Base-by-base conservation (phyloP, 1,140 invertebrate genomes). In the Idris sp. region DNA sequence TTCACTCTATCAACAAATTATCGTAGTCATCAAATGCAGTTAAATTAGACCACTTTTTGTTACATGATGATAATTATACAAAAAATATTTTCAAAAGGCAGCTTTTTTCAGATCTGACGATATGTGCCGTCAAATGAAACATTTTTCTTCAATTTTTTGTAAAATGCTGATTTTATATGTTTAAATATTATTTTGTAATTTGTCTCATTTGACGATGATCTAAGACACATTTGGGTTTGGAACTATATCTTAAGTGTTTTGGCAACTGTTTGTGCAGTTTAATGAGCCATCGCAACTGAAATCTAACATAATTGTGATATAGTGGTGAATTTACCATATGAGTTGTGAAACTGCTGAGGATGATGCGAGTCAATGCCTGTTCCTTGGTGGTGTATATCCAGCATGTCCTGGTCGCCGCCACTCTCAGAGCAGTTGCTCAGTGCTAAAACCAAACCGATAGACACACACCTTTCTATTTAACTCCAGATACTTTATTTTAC, bases 371-470 rank as follows among this genome's bases (percentile, higher is more conserved):
- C 85, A 81, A 87, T 85, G 79, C 84, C 82, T 77, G 81, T 78
- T 80, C 82, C 86, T 74, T 81, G 84, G 71, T 87, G 85, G 80
- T 87, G 86, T 77, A 85, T 84, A 83, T 88, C 86, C 86, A 86
- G 82, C 82, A 86, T 84, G 76, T 88, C 86, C 86, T 83, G 77
- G 79, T 86, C 86, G 54, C 82, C 84, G 78, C 86, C 86, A 77
- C 84, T 87, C 82, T 88, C 86, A 86, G 86, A 87, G 84, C 86
- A 87, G 86, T 87, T 88, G 81, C 84, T 88, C 85, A 87, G 86
- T 67, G 86, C 86, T 88, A 88, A 88, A 88, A 88, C 86, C 86
- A 88, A 88, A 88, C 86, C 86, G 86, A 88, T 87, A 88, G 86
- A 87, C 86, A 87, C 82, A 88, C 85, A 87, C 86, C 85, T 87